phyloP scores from a whole-genome alignment of 2,797 vertebrate species.

The Petrocephalus sullivani region DNA sequence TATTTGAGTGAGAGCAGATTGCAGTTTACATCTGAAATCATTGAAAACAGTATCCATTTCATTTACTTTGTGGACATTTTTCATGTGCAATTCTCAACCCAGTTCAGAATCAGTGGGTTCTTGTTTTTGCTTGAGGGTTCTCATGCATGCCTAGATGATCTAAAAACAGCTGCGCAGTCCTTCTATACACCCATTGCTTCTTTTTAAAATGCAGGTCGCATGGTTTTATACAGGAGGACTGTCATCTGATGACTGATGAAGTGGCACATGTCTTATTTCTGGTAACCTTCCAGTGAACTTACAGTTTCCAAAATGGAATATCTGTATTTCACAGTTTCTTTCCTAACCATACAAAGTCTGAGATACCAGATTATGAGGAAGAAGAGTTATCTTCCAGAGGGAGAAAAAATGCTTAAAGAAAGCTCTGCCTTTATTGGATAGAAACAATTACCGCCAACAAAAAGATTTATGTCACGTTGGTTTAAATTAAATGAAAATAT shows the following conservation, averaged over 20 bases:
- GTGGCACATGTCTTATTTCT: neutral
- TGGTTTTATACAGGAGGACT: neutral
- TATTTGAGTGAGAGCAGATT: neutral
- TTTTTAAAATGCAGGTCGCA: neutral
- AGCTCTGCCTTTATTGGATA: neutral
- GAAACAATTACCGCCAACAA: neutral
- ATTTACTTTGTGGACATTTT: neutral
- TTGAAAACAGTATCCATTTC: neutral
- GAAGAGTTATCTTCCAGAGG: neutral
- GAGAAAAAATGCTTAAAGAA: neutral
- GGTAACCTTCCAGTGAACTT: neutral
- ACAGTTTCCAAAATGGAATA: neutral
- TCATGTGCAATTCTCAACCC: neutral
- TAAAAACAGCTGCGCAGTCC: neutral
- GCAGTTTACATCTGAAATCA: neutral
- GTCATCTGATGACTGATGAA: neutral
- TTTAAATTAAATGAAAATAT: slow-evolving; percentile 14
- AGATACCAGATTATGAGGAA: neutral
- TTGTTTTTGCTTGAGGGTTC: neutral
- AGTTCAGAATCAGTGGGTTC: neutral
- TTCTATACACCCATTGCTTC: neutral
- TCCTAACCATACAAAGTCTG: neutral
- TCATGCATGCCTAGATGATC: neutral
- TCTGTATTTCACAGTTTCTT: neutral
- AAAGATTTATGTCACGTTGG: neutral